Evolutionary conservation across 2,888 invertebrate genomes (phyloP), one percentile per base, ranked within the genome.

Genomic region (Xestobium rufovillosum): DNA sequence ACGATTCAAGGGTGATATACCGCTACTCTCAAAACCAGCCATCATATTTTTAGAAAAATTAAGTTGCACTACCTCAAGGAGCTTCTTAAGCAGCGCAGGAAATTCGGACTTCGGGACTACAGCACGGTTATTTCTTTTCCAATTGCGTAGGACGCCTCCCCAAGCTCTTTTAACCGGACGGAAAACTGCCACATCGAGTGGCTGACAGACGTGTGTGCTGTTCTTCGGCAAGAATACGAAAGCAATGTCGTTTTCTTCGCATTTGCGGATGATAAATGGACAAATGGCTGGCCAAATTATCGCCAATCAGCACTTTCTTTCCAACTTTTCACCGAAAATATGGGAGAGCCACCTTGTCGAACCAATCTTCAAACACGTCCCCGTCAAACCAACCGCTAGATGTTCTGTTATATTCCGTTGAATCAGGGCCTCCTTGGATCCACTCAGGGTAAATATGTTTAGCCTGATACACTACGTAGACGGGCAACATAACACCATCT

Each of bases 161-260:
- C 52, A 57, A 2, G 39, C 39, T 26, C 13, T 38, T 41, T 58
- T 55, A 35, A 53, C 38, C 3, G 54, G 48, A 6, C 47, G 26
- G 31, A 55, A 56, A 29, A 44, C 51, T 4, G 47, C 49, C 6
- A 56, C 52, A 41, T 55, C 55, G 13, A 51, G 38, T 6, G 56
- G 53, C 34, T 56, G 56, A 3, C 32, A 34, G n/a, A 55, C 34
- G 35, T 60, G 55, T 0, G 55, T 56, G 3, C 46, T 38, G 41
- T 60, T 57, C 23, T 47, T 41, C 2, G 56, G 56, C 8, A 57
- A 39, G 15, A 44, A 52, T 10, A 58, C 42, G 37, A 60, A 56
- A 49, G 36, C 41, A 55, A 57, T 26, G 26, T 38, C 27, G 55
- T 63, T 52, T 17, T 60, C 56, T 38, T 30, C n/a, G 14, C 39